phyloP scores from a whole-genome alignment of 2,113 vertebrate species.

The Crotophaga sulcirostris region DNA sequence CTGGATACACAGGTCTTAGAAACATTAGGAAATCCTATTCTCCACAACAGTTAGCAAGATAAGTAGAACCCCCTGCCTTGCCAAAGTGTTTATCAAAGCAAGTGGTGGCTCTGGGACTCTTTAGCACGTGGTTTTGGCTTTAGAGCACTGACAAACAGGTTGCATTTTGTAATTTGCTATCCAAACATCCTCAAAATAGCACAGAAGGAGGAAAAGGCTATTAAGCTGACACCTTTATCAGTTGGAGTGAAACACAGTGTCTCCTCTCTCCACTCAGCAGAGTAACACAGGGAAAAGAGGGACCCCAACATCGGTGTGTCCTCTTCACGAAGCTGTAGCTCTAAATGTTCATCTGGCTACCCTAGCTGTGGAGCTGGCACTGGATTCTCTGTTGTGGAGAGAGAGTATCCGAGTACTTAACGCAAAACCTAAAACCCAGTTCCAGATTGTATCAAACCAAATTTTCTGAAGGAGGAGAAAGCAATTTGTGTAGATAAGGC shows the following conservation, averaged over 20 bases:
- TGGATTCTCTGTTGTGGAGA: neutral
- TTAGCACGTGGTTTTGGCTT: neutral
- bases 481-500: neutral
- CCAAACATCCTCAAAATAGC: neutral
- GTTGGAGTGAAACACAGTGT: rapidly evolving
- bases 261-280: neutral
- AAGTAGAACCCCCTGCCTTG: neutral
- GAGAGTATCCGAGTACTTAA: neutral
- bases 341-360: rapidly evolving
- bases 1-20: neutral
- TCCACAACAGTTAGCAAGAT: rapidly evolving
- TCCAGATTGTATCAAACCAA: neutral
- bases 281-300: neutral
- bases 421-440: neutral
- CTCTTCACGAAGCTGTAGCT: rapidly evolving
- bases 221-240: neutral
- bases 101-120: neutral
- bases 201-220: neutral
- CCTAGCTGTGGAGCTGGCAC: rapidly evolving
- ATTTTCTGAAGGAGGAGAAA: neutral
- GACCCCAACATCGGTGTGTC: neutral
- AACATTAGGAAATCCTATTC: neutral
- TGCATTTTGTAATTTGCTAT: neutral
- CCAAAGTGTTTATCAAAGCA: neutral
- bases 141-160: neutral